phyloP scores from a whole-genome alignment of 1,140 invertebrate species.

The Eciton burchellii region DNA sequence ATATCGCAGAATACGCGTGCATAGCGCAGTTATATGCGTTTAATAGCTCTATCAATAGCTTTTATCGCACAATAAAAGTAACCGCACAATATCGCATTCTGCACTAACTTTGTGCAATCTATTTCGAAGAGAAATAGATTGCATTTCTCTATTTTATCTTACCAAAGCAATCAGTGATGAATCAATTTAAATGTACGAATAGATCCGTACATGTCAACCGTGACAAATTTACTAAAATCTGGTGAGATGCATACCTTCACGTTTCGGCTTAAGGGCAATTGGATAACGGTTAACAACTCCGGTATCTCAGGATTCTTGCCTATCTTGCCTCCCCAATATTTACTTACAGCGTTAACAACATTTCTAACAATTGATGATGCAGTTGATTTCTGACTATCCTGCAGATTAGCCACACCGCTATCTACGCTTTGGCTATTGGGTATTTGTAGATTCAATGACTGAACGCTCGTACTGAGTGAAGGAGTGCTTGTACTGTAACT shows the following conservation, averaged over 20 bases:
- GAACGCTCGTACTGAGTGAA: neutral
- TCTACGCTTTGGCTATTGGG: constrained; percentile 52
- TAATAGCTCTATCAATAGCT: neutral
- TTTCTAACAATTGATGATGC: neutral
- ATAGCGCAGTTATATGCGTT: neutral
- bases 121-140: neutral
- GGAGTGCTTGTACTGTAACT: constrained; percentile 75
- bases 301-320: constrained; percentile 71
- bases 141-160: constrained; percentile 35
- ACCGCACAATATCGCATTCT: constrained; percentile 53
- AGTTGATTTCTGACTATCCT: constrained; percentile 20
- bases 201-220: constrained; percentile 80
- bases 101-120: constrained; percentile 20
- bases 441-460: constrained; percentile 26
- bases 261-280: constrained; percentile 75
- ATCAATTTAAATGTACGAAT: constrained; percentile 80
- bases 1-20: neutral
- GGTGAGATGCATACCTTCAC: constrained; percentile 79
- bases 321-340: constrained; percentile 75
- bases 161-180: constrained; percentile 65
- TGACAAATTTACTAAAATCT: constrained; percentile 82
- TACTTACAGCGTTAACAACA: neutral
- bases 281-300: constrained; percentile 77
- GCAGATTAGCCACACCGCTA: constrained; percentile 24
- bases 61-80: constrained; percentile 21